Evolutionary conservation across 2,113 vertebrate species (phyloP).

Genomic region (Rutilus rutilus): DNA sequence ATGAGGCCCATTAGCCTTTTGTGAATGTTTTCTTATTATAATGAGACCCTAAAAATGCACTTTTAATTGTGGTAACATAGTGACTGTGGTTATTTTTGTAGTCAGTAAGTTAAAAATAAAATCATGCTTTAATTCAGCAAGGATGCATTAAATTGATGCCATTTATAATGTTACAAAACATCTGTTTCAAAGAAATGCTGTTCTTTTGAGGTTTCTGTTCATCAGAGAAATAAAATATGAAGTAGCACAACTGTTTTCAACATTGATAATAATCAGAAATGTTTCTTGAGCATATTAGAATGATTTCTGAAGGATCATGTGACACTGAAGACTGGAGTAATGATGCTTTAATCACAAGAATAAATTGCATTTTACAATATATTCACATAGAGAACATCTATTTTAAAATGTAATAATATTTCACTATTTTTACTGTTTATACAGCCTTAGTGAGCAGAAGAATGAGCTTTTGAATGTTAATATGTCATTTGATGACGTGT

Average conservation of each 20-base stretch:
- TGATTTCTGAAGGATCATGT: neutral
- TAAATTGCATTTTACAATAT: too few relatives aligned
- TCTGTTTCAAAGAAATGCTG: neutral
- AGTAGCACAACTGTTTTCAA: neutral
- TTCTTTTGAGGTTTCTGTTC: neutral
- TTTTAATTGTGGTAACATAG: neutral
- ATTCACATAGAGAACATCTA: too few relatives aligned
- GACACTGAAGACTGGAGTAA: neutral
- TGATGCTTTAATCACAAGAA: neutral
- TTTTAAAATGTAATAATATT: neutral
- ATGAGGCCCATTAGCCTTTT: neutral
- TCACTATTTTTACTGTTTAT: neutral
- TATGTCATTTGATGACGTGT: accelerated
- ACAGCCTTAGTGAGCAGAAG: neutral
- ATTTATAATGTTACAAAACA: neutral
- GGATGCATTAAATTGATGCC: neutral
- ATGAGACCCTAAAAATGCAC: neutral
- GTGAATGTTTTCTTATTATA: neutral
- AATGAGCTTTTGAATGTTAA: neutral
- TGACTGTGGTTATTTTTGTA: too few relatives aligned
- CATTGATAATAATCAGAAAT: neutral
- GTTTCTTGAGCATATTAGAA: neutral
- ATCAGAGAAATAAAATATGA: neutral
- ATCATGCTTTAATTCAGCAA: neutral
- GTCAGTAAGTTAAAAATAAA: neutral